Evolutionary conservation across 2,888 invertebrate species (phyloP).

Genomic region (Xylota sylvarum): DNA sequence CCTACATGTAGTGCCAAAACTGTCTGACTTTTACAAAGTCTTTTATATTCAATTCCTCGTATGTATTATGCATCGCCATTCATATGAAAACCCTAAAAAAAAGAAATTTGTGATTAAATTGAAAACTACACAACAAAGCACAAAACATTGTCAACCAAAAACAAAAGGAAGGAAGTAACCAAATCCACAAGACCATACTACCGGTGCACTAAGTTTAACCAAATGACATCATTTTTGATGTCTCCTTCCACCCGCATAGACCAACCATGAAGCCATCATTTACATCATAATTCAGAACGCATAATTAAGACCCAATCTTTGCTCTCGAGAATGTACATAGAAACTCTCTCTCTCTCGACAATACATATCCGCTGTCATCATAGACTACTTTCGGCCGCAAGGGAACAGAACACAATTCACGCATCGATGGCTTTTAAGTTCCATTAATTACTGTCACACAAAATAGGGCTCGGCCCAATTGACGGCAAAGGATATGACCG

Average conservation of each 20-base stretch:
- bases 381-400: conserved; percentile 2
- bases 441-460: conserved; percentile 69
- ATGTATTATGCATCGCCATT: conserved; percentile 41
- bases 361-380: background rate
- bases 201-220: conserved; percentile 45
- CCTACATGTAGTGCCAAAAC: conserved; percentile 41
- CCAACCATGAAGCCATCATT: conserved; percentile 53
- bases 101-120: background rate
- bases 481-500: conserved; percentile 36
- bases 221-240: conserved; percentile 59
- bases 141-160: conserved; percentile 3
- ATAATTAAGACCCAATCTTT: conserved; percentile 69
- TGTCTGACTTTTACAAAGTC: background rate
- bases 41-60: conserved; percentile 47
- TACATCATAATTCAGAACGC: conserved; percentile 68
- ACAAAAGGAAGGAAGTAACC: conserved; percentile 10
- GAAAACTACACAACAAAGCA: conserved; percentile 12
- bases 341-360: no score
- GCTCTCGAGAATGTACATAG: conserved; percentile 9
- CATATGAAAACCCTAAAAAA: conserved; percentile 35
- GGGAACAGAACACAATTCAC: conserved; percentile 57
- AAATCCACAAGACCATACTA: conserved; percentile 16
- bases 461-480: conserved; percentile 40
- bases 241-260: conserved; percentile 2
- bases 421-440: conserved; percentile 63